These are phyloP conservation scores for Apantesis nais DNA, from an alignment of 2,888 invertebrate species.

Conservation along the genomic window DNA sequence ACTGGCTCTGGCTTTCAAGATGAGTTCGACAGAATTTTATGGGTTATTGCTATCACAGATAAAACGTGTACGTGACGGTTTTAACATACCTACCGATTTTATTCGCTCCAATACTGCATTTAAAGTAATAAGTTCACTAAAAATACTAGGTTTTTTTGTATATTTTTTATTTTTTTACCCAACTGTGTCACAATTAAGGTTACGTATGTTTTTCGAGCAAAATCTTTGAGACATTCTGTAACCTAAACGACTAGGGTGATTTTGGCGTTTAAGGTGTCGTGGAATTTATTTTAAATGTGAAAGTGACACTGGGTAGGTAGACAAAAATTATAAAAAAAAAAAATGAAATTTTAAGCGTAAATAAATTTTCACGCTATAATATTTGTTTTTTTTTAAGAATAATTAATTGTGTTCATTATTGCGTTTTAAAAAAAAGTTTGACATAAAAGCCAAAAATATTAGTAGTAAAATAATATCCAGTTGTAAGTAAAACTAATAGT, in stretches of 20 bases:
- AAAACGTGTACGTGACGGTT: conserved; percentile 39
- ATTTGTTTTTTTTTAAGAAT: too few relatives aligned
- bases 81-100: conserved; percentile 30
- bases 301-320: neutral
- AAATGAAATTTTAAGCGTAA: neutral
- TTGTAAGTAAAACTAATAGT: neutral
- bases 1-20: conserved; percentile 71
- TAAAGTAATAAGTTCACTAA: conserved; percentile 10
- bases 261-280: neutral
- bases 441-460: too few relatives aligned
- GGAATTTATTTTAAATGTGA: neutral
- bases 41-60: conserved; percentile 58
- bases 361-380: too few relatives aligned
- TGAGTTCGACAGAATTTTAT: conserved; percentile 62
- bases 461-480: too few relatives aligned
- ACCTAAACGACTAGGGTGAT: too few relatives aligned
- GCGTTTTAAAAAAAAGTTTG: neutral
- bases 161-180: neutral
- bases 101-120: conserved; percentile 22
- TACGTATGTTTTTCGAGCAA: neutral
- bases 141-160: neutral
- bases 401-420: too few relatives aligned
- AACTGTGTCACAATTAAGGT: neutral
- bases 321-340: neutral
- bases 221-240: neutral